Evolutionary conservation across 2,113 vertebrate species (phyloP).

Genomic region (Macrotis lagotis): DNA sequence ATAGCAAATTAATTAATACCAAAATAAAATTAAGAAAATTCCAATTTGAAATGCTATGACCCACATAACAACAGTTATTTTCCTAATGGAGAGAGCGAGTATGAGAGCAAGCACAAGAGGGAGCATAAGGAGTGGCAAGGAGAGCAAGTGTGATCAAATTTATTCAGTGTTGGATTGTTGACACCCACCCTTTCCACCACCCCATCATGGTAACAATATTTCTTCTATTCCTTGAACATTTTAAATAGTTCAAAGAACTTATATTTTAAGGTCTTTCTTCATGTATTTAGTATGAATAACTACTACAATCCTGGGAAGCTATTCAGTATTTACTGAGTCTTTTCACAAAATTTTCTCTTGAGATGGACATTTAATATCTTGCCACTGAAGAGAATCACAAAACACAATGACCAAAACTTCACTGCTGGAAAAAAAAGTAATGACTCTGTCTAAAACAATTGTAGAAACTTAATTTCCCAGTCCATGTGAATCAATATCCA

Average conservation of each 20-base stretch:
- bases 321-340: background rate
- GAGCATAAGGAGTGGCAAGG: too few species aligned
- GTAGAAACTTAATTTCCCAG: background rate
- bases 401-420: background rate
- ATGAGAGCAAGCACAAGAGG: too few species aligned
- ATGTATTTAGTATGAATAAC: background rate
- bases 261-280: background rate
- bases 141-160: too few species aligned
- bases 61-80: background rate
- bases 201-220: background rate
- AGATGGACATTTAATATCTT: too few species aligned
- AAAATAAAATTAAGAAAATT: background rate
- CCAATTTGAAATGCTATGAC: too few species aligned
- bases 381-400: background rate
- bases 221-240: background rate
- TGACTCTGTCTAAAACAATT: background rate
- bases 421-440: background rate
- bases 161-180: background rate
- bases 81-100: background rate
- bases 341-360: background rate
- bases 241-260: background rate
- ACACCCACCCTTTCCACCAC: background rate
- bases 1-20: background rate
- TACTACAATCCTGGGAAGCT: too few species aligned
- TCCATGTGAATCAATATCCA: too few species aligned